These are phyloP conservation scores for Conops quadrifasciatus DNA, from an alignment of 2,888 invertebrate species.

Conservation along the genomic window DNA sequence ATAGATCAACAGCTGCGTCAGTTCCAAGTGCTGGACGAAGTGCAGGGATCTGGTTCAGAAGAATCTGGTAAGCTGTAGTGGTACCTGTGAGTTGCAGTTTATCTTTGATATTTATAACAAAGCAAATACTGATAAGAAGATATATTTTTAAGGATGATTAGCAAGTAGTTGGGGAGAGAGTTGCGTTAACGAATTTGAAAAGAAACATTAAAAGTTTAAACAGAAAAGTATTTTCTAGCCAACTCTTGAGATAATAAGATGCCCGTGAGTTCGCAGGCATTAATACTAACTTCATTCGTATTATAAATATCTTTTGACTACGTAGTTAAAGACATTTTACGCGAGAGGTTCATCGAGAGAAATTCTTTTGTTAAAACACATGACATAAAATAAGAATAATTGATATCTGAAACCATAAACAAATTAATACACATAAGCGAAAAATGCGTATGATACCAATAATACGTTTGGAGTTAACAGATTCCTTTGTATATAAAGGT, in stretches of 20 bases:
- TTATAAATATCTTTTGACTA: neutral
- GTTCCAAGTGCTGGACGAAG: slow-evolving; percentile 75
- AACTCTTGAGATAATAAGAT: slow-evolving; percentile 2
- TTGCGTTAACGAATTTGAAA: slow-evolving; percentile 1
- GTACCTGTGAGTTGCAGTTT: neutral
- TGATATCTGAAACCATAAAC: neutral
- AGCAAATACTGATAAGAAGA: slow-evolving; percentile 51
- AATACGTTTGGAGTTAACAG: slow-evolving; percentile 50
- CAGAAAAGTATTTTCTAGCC: neutral
- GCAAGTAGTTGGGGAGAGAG: slow-evolving; percentile 6
- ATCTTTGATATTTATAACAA: slow-evolving; percentile 24
- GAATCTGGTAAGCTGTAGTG: slow-evolving; percentile 48
- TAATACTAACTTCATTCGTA: neutral
- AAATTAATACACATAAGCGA: neutral
- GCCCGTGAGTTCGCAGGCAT: neutral
- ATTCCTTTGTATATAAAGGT: slow-evolving; percentile 48
- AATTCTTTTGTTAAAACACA: neutral
- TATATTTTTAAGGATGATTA: slow-evolving; percentile 24
- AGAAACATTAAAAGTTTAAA: neutral
- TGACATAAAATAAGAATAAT: neutral
- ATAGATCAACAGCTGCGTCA: slow-evolving; percentile 67
- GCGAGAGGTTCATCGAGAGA: neutral
- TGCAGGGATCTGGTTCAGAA: slow-evolving; percentile 66
- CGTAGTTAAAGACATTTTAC: neutral
- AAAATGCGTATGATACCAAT: slow-evolving; percentile 60